These are phyloP conservation scores for Calliopsis andreniformis DNA, from an alignment of 1,140 invertebrate genomes.

Conservation along the genomic window DNA sequence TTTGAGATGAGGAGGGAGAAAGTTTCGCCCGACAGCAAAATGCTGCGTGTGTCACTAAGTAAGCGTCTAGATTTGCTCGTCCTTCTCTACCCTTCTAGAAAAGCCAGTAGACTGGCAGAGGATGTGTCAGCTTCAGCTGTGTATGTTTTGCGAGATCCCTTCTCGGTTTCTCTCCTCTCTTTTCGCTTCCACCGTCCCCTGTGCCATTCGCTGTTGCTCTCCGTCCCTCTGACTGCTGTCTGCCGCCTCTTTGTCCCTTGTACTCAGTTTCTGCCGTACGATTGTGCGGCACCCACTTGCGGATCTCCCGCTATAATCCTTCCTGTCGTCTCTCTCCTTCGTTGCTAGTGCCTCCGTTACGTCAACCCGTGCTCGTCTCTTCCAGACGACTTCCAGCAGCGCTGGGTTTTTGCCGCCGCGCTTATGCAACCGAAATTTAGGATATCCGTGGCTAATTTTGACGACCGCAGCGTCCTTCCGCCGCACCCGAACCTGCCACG, in stretches of 20 bases:
- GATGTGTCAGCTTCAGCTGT: conserved; percentile 67
- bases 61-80: conserved; percentile 72
- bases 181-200: conserved; percentile 21
- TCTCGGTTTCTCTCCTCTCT: conserved; percentile 55
- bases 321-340: neutral
- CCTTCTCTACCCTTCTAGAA: conserved; percentile 56
- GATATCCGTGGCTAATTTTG: conserved; percentile 61
- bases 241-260: conserved; percentile 39
- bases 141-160: conserved; percentile 65
- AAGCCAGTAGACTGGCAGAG: conserved; percentile 65
- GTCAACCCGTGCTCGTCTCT: neutral
- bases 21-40: conserved; percentile 62
- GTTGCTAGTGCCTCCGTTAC: neutral
- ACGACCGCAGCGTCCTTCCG: conserved; percentile 26
- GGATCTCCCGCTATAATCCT: conserved; percentile 53
- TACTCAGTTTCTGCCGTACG: conserved; percentile 40
- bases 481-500: conserved; percentile 17
- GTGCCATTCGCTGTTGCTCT: neutral
- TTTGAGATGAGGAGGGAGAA: conserved; percentile 44
- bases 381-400: conserved; percentile 12
- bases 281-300: conserved; percentile 50
- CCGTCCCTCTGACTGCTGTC: conserved; percentile 19
- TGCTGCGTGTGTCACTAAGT: conserved; percentile 71
- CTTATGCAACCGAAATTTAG: conserved; percentile 55
- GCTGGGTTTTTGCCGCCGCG: conserved; percentile 50